Evolutionary conservation across 2,888 invertebrate genomes (phyloP), one percentile per base, ranked within the genome.

Genomic region (Polia nebulosa): DNA sequence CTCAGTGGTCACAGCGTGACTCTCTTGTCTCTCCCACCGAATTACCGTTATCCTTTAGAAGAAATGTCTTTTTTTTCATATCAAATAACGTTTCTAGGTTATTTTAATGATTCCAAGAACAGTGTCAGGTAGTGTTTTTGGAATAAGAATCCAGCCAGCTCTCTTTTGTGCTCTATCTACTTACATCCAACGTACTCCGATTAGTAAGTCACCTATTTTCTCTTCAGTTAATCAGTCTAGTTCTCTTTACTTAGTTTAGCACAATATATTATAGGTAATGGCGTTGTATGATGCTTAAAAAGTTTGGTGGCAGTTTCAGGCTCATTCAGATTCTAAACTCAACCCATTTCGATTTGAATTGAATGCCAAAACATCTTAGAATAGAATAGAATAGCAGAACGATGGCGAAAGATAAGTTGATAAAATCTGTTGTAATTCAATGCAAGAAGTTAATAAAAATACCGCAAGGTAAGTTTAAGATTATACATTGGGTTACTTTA

Each of bases 1-100:
- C 78, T 77, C 84, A 82, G 47, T 79, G 83, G 64, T 64, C 87
- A 69, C 86, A 85, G 86, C 85, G 76, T 75, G 86, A 72, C 62
- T 64, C 74, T 66, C 72, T 85, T 82, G 80, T 83, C 70, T 76
- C 55, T 76, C 57, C 73, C 64, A 67, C 44, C 49, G 25, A 68
- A 70, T 45, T 53, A 78, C 77, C 52, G 81, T 76, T 78, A 78
- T 76, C 51, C 71, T 78, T 71, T 56, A 49, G 39, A 36, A 25
- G 15, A 45, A 17, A 5, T 11, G 4, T 13, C 1, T 13, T 32
- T 13, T 52, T n/a, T 32, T 32, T 0, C 2, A 8, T 51, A 20
- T 9, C 6, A n/a, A n/a, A n/a, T 13, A 11, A 32, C 13, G 7
- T 13, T 32, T n/a, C n/a, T 20, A n/a, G 6, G n/a, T n/a, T 13